A percentile compares a stretch with the other conserved stretches of the same genome.
phyloP scores from a whole-genome alignment of 2,113 vertebrate species.

The Lagopus muta region DNA sequence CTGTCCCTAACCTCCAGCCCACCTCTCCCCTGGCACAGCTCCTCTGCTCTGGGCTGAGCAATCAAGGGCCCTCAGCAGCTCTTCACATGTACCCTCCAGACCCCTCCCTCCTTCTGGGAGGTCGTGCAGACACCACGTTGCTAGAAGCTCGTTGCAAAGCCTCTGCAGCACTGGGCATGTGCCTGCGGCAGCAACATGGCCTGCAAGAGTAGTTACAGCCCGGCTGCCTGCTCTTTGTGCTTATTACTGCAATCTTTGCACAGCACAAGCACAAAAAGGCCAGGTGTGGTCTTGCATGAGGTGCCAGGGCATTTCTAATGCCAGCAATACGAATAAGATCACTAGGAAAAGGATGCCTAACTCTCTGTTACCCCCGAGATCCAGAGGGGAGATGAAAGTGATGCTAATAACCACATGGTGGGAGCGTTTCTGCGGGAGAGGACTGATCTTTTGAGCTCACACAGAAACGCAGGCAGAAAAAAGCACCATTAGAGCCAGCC shows the following conservation, averaged over 20 bases:
- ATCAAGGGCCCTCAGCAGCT: too few relatives aligned
- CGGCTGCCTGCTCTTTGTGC: not conserved
- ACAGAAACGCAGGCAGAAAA: not conserved
- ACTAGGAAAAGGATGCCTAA: not conserved
- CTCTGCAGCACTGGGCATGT: not conserved
- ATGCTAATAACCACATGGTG: not conserved
- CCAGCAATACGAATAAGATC: not conserved
- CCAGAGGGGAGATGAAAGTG: not conserved
- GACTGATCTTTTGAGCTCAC: not conserved
- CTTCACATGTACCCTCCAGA: too few relatives aligned
- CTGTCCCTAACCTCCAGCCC: too few relatives aligned
- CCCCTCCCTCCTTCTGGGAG: not conserved
- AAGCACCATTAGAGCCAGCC: not conserved
- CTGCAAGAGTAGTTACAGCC: not conserved
- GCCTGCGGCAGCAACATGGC: fast-evolving
- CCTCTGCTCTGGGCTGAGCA: too few relatives aligned
- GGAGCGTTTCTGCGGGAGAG: not conserved
- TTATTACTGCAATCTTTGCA: not conserved
- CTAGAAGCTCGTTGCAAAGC: not conserved
- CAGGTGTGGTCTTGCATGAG: not conserved
- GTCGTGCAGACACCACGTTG: not conserved
- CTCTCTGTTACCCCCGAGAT: not conserved
- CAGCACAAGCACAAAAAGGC: not conserved
- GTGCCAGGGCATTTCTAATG: not conserved
- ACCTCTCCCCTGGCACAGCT: too few relatives aligned